phyloP scores from a whole-genome alignment of 1,140 invertebrate genomes.

The Antheraea pernyi region DNA sequence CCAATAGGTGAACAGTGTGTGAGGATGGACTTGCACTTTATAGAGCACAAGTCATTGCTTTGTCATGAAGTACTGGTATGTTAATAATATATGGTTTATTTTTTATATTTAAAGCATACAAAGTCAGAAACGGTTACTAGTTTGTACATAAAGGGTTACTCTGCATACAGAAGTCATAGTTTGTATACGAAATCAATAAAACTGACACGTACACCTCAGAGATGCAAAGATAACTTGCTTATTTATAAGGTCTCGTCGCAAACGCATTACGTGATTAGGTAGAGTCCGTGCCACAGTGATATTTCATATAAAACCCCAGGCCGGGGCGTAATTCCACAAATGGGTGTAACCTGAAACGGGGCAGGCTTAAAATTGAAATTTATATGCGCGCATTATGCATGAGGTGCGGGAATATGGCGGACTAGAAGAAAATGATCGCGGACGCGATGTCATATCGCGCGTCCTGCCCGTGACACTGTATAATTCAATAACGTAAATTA shows the following conservation, averaged over 20 bases:
- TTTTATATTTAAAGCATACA: no score
- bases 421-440: conserved; percentile 19
- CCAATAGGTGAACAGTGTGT: no score
- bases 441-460: not conserved
- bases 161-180: not conserved
- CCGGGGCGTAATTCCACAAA: conserved; percentile 61
- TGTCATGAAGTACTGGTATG: no score
- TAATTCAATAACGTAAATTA: not conserved
- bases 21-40: no score
- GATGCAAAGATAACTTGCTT: conserved; percentile 16
- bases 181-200: not conserved
- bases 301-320: not conserved
- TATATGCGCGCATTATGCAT: conserved; percentile 75
- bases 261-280: conserved; percentile 50
- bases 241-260: conserved; percentile 34
- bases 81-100: no score
- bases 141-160: not conserved
- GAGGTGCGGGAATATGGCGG: conserved; percentile 51
- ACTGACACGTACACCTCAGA: not conserved
- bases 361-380: conserved; percentile 75
- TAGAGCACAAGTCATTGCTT: no score
- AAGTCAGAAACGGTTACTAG: no score
- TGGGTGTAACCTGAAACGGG: conserved; percentile 65
- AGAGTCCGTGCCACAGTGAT: conserved; percentile 14
- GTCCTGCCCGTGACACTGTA: not conserved